Evolutionary conservation across 1,140 invertebrate species (phyloP), one percentile per base, ranked within the genome.

Genomic region (Ectropis grisescens): DNA sequence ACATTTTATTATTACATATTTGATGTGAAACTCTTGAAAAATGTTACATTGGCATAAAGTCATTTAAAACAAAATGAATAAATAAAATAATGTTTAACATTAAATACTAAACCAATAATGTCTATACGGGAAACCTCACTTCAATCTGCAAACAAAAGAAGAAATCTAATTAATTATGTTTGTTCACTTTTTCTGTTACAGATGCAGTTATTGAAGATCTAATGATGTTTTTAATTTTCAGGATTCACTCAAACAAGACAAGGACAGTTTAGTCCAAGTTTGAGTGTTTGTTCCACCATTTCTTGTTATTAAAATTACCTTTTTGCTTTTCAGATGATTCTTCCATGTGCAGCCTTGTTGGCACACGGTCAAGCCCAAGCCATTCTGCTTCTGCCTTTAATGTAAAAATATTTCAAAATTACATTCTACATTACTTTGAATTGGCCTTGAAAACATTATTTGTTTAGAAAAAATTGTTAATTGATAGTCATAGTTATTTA

Each of bases 361-460:
- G 75, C 58, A 82, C 78, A 59, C 80, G 72, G 60, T 83, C 82
- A 67, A 83, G 70, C 55, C 82, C 74, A 51, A 83, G 69, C 82
- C 82, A 83, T 56, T 82, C 82, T 50, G 80, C 80, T 76, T 83
- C 82, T 43, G 82, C 82, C 82, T 83, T 75, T 64, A 82, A 83
- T 69, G 47, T 61, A 74, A 81, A 82, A 58, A 78, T 59, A 64
- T 36, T 53, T 55, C 53, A 51, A 46, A 45, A 52, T 72, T 70
- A 74, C 47, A 47, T 49, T 40, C 33, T 53, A 33, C 52, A 39
- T 38, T 28, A 3, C 8, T n/a, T n/a, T n/a, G n/a, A n/a, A n/a
- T n/a, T n/a, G n/a, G n/a, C n/a, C n/a, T n/a, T n/a, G n/a, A n/a
- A n/a, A n/a, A n/a, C n/a, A n/a, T n/a, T n/a, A n/a, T n/a, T n/a